Evolutionary conservation across 2,888 invertebrate species (phyloP).

Genomic region (Cerceris ruficornis): DNA sequence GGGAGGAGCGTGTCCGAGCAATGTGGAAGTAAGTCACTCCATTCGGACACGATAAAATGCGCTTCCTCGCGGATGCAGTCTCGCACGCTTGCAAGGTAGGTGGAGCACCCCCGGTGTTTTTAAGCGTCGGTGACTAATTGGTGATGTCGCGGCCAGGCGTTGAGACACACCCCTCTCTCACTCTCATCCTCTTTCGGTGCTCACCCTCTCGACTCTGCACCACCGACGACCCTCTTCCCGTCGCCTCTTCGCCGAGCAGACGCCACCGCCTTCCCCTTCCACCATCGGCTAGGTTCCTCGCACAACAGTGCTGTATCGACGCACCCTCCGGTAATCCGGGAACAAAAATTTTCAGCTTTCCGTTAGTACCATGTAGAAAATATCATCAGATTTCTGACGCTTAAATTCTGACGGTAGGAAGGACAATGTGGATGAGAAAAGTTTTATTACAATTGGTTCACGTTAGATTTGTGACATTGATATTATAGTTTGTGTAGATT

Average conservation of each 20-base stretch:
- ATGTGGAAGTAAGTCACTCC: constrained; percentile 57
- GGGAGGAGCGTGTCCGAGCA: too few species aligned
- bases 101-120: constrained; percentile 79
- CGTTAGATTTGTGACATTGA: too few species aligned
- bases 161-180: constrained; percentile 75
- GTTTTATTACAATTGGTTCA: too few species aligned
- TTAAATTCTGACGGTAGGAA: too few species aligned
- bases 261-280: constrained; percentile 49
- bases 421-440: too few species aligned
- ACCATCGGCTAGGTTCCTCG: constrained; percentile 14
- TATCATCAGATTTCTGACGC: not conserved
- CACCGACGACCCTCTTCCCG: constrained; percentile 58
- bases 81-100: constrained; percentile 69
- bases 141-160: constrained; percentile 81
- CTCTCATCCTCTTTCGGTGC: constrained; percentile 51
- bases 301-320: constrained; percentile 44
- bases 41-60: constrained; percentile 70
- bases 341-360: constrained; percentile 36
- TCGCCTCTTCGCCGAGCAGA: constrained; percentile 57
- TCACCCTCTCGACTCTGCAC: constrained; percentile 49
- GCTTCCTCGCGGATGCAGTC: constrained; percentile 63
- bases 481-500: too few species aligned
- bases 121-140: constrained; percentile 81
- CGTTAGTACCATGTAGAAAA: not conserved
- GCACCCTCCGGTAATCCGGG: constrained; percentile 25